Base-by-base conservation (phyloP, 2,888 invertebrate species). In the Cylloceria caligata region DNA sequence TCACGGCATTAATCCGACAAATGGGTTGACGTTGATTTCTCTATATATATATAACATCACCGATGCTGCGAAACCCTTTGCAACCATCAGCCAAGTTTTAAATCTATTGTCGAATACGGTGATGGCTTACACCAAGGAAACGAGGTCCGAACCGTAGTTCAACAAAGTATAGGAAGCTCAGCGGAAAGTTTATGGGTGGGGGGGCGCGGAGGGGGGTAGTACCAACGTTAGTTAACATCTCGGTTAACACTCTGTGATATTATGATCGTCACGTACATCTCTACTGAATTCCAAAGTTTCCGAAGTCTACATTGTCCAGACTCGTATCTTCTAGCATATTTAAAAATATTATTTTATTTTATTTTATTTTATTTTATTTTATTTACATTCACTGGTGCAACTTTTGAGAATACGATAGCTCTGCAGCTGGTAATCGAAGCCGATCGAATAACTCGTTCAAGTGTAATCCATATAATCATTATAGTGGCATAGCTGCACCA, bases 11-110 rank as follows among this genome's bases (percentile, higher is more conserved):
- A 83, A 80, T 83, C n/a, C 80, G 72, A 60, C 82, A 83, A 83
- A 83, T 83, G 80, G 82, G 72, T 83, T 76, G 80, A 76, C 75
- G 80, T 79, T 81, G 78, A 81, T 83, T 67, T 83, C 72, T 68
- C 67, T 49, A 71, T 60, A 34, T 60, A 34, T 30, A 57, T 57
- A 16, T 49, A 49, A n/a, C n/a, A n/a, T n/a, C n/a, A n/a, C n/a
- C n/a, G n/a, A 13, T 27, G 1, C 55, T 7, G 34, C 11, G n/a
- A n/a, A n/a, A n/a, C n/a, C n/a, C n/a, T n/a, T n/a, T n/a, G n/a
- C n/a, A n/a, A n/a, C n/a, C n/a, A n/a, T n/a, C n/a, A n/a, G n/a
- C 52, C 60, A 75, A 83, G 45, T 80, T 80, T 83, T 64, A 68
- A 80, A 80, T 80, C 75, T 68, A 80, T 83, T 83, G 80, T 83